Percentiles rank a stretch among this genome's conserved stretches.
Evolutionary conservation across 2,113 vertebrate genomes (phyloP).

Genomic region (Platichthys stellatus): DNA sequence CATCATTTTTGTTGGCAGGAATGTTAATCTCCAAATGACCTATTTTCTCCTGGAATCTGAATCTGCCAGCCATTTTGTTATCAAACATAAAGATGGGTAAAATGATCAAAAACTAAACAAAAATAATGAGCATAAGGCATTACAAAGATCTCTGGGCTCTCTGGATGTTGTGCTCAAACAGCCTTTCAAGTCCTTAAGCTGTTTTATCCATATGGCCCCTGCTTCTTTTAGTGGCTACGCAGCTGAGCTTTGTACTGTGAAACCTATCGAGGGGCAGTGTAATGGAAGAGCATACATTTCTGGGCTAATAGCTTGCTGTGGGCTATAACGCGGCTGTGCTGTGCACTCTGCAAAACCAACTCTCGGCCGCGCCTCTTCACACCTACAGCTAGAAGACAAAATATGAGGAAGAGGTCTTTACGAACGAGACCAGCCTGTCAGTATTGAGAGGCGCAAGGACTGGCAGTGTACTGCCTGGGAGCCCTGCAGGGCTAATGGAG

Average conservation of each 20-base stretch:
- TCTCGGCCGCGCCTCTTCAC: conserved; percentile 2
- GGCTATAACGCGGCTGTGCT: conserved; percentile 30
- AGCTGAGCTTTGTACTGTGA: conserved; percentile 22
- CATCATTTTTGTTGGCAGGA: conserved; percentile 26
- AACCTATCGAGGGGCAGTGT: conserved; percentile 17
- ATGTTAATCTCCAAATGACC: conserved; percentile 18
- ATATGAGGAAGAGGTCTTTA: conserved; percentile 5
- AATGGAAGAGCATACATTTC: conserved; percentile 44
- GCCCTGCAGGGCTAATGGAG: neutral
- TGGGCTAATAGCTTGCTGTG: conserved; percentile 58
- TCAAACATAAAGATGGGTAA: conserved; percentile 4
- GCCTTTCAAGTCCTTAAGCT: conserved; percentile 16
- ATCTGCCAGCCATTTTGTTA: conserved; percentile 3
- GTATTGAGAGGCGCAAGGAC: conserved; percentile 15
- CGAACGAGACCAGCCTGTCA: neutral
- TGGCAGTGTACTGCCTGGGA: conserved; percentile 2
- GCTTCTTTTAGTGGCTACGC: neutral
- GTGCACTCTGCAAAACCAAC: conserved; percentile 34
- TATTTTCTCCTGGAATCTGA: conserved; percentile 2
- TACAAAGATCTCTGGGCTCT: conserved; percentile 12
- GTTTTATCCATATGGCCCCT: conserved; percentile 32
- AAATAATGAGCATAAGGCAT: conserved; percentile 11
- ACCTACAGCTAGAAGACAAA: conserved; percentile 20
- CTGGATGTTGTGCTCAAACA: conserved; percentile 9
- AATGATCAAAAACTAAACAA: neutral